These are phyloP conservation scores for Corynorhinus townsendii DNA, from an alignment of 2,113 vertebrate species.

Conservation along the genomic window DNA sequence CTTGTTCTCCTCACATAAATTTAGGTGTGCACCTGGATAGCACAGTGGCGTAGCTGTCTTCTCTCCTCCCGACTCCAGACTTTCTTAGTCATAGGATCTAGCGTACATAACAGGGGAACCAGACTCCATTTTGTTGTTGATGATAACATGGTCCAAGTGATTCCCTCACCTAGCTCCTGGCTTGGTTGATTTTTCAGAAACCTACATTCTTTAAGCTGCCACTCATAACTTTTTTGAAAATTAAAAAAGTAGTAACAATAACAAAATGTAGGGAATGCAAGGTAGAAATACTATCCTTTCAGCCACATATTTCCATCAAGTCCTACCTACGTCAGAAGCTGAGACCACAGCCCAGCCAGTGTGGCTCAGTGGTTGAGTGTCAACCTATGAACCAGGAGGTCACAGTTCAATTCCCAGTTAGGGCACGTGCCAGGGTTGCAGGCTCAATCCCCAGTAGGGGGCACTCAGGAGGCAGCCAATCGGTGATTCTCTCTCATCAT, in stretches of 20 bases:
- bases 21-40: not conserved
- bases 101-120: rapidly evolving
- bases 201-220: not conserved
- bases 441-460: too few relatives aligned
- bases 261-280: not conserved
- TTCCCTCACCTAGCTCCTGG: not conserved
- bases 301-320: not conserved
- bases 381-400: too few relatives aligned
- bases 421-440: too few relatives aligned
- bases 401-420: too few relatives aligned
- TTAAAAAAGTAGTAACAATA: not conserved
- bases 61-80: not conserved
- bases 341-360: not conserved
- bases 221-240: constrained; percentile 20
- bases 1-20: not conserved
- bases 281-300: not conserved
- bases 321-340: not conserved
- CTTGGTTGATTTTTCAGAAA: not conserved
- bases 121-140: not conserved
- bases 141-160: not conserved
- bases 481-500: too few relatives aligned
- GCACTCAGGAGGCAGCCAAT: too few relatives aligned
- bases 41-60: rapidly evolving
- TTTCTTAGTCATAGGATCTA: not conserved
- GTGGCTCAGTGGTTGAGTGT: too few relatives aligned